Conservation (phyloP, 2,113 vertebrate species). For the Aldabrachelys gigantea region DNA sequence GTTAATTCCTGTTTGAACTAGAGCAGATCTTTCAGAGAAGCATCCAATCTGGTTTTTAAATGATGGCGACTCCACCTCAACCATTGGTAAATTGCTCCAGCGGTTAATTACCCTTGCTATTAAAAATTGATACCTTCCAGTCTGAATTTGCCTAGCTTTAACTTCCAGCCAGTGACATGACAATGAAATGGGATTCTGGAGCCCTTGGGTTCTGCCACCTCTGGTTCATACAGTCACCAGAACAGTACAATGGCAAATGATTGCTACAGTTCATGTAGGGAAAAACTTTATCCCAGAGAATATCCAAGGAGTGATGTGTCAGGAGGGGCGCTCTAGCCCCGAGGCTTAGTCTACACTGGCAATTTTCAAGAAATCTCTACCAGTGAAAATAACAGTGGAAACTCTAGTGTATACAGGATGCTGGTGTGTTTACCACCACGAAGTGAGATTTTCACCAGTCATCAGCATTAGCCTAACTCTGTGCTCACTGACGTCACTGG, state of each 20-base stretch:
- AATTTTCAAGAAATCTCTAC: background rate
- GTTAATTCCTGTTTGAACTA: background rate
- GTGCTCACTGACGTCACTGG: background rate
- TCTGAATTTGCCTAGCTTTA: background rate
- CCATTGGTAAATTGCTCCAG: background rate
- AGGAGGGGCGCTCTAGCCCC: background rate
- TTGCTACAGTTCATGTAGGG: background rate
- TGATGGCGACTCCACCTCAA: background rate
- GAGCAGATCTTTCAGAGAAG: background rate
- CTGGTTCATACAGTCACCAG: background rate
- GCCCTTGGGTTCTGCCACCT: fast-evolving
- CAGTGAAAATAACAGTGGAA: background rate
- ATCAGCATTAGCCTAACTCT: background rate
- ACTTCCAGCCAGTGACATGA: fast-evolving
- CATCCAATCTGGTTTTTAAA: background rate
- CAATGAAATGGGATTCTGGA: fast-evolving
- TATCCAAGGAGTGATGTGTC: background rate
- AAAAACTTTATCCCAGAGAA: background rate
- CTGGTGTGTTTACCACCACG: background rate
- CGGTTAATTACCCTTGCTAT: background rate
- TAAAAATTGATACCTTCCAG: background rate
- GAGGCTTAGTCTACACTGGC: background rate
- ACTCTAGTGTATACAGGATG: background rate
- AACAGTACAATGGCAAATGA: fast-evolving
- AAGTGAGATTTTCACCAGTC: background rate